Evolutionary conservation across 2,888 invertebrate genomes (phyloP).

Genomic region (Nomada fabriciana): DNA sequence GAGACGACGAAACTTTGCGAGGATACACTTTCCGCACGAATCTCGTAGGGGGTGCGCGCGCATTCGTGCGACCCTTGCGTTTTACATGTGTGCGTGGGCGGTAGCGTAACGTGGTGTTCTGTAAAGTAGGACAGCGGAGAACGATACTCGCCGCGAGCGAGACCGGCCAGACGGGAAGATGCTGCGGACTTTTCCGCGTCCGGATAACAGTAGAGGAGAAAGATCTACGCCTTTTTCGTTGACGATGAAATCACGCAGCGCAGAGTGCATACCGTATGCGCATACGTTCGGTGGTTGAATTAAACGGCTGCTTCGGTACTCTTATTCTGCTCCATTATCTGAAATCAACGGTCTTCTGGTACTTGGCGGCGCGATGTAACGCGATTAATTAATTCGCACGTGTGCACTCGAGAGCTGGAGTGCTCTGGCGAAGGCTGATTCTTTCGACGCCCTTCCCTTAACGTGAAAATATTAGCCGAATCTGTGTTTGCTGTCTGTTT

Average conservation of each 20-base stretch:
- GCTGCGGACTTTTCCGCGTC: conserved; percentile 16
- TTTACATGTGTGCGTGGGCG: no score
- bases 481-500: no score
- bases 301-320: conserved; percentile 25
- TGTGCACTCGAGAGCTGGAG: background rate
- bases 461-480: no score
- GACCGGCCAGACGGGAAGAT: conserved; percentile 15
- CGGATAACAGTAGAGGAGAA: background rate
- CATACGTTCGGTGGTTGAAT: conserved; percentile 21
- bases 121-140: conserved; percentile 48
- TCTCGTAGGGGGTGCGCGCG: conserved; percentile 55
- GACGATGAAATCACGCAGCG: conserved; percentile 14
- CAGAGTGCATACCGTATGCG: background rate
- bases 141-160: conserved; percentile 40
- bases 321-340: background rate
- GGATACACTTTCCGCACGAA: conserved; percentile 61
- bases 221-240: background rate
- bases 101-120: background rate
- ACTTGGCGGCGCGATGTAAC: conserved; percentile 1
- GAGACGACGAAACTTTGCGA: conserved; percentile 68
- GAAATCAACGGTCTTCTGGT: no score
- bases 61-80: conserved; percentile 16
- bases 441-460: no score
- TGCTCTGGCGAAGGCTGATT: no score
- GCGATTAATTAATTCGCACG: conserved; percentile 29